These are phyloP conservation scores for Epinotia nisella DNA, from an alignment of 2,888 invertebrate species.

Conservation along the genomic window DNA sequence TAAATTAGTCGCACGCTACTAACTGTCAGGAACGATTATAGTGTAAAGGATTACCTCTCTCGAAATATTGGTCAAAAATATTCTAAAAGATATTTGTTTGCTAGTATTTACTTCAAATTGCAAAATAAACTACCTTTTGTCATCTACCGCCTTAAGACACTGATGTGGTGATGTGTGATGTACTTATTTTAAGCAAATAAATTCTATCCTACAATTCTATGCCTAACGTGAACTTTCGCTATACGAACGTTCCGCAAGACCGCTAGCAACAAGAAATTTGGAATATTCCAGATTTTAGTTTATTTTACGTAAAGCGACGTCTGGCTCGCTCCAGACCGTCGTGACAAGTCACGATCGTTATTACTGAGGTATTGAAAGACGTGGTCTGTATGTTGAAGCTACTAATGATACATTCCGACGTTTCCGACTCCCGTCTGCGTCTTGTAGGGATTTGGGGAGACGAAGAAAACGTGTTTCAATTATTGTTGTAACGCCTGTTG, in stretches of 20 bases:
- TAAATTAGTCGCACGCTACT: too few relatives aligned
- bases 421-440: slow-evolving; percentile 28
- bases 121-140: too few relatives aligned
- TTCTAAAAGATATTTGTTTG: too few relatives aligned
- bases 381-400: slow-evolving; percentile 41
- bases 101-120: too few relatives aligned
- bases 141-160: too few relatives aligned
- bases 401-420: slow-evolving; percentile 38
- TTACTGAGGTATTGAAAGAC: slow-evolving; percentile 42
- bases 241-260: not conserved
- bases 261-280: not conserved
- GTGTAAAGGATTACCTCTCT: too few relatives aligned
- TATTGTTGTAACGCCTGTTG: slow-evolving; percentile 27
- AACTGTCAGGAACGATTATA: too few relatives aligned
- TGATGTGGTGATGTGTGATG: too few relatives aligned
- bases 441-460: slow-evolving; percentile 4
- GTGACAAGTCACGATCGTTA: slow-evolving; percentile 37
- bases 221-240: not conserved
- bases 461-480: slow-evolving; percentile 22
- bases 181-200: too few relatives aligned
- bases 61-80: too few relatives aligned
- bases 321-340: slow-evolving; percentile 20
- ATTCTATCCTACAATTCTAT: too few relatives aligned
- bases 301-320: slow-evolving; percentile 27
- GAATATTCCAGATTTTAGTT: slow-evolving; percentile 18